These are phyloP conservation scores for Mionectes olivaceus DNA, from an alignment of 2,797 vertebrate genomes.

Conservation along the genomic window DNA sequence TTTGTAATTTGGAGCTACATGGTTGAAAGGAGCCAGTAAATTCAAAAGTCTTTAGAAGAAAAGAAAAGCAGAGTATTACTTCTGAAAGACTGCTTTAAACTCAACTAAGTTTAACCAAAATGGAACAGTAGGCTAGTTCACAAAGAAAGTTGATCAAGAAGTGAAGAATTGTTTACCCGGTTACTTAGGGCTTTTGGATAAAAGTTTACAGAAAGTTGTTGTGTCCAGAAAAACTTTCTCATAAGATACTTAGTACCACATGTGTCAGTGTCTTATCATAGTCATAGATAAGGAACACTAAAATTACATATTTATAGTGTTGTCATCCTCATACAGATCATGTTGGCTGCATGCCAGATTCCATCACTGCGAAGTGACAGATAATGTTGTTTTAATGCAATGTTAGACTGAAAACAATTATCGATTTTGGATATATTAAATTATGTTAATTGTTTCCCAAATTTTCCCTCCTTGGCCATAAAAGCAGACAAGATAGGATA, in stretches of 20 bases:
- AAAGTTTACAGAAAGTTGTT: constrained; percentile 15
- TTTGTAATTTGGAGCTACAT: constrained; percentile 2
- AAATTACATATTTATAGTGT: constrained; percentile 64
- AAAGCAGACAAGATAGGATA: constrained; percentile 99
- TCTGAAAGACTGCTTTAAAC: constrained; percentile 33
- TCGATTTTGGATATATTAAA: constrained; percentile 84
- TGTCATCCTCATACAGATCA: constrained; percentile 79
- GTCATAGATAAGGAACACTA: constrained; percentile 57
- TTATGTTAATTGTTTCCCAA: constrained; percentile 97
- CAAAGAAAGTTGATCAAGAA: background rate
- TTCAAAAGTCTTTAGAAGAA: constrained; percentile 41
- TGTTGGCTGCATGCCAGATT: constrained; percentile 83
- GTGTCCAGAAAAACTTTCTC: constrained; percentile 43
- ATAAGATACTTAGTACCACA: constrained; percentile 30
- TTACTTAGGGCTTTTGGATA: background rate
- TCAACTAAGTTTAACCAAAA: constrained; percentile 20
- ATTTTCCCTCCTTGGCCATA: constrained; percentile 97
- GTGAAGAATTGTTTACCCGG: background rate
- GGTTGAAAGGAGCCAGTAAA: constrained; percentile 55
- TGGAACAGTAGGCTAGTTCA: background rate
- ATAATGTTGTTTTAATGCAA: constrained; percentile 74
- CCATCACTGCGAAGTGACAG: constrained; percentile 76
- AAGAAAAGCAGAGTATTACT: constrained; percentile 5
- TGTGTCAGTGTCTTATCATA: constrained; percentile 61
- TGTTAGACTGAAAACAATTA: constrained; percentile 82